phyloP scores from a whole-genome alignment of 1,140 invertebrate genomes.

The Harpegnathos saltator region DNA sequence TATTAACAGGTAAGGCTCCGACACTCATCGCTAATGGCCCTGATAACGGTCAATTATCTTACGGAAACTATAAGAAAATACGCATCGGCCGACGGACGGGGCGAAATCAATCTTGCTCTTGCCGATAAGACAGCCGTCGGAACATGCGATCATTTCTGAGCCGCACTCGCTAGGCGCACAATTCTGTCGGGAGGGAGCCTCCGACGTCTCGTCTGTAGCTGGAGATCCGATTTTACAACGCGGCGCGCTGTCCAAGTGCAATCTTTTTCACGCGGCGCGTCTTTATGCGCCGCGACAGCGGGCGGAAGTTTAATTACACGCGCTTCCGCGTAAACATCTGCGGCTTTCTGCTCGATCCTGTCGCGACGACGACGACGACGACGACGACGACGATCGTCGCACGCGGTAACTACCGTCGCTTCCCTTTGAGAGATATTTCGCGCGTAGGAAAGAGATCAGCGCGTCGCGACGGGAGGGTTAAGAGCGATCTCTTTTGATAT shows the following conservation, averaged over 20 bases:
- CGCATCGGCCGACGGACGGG: too few relatives aligned
- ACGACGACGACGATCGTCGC: conserved; percentile 10
- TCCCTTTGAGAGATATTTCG: conserved; percentile 41
- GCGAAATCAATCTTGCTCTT: too few relatives aligned
- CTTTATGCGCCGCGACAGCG: conserved; percentile 1
- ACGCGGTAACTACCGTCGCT: conserved; percentile 18
- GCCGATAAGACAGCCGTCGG: too few relatives aligned
- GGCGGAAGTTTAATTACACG: conserved; percentile 44
- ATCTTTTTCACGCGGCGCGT: not conserved
- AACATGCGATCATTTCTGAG: too few relatives aligned
- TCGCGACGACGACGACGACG: not conserved
- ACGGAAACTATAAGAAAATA: too few relatives aligned
- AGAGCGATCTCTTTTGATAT: conserved; percentile 41
- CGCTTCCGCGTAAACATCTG: conserved; percentile 16
- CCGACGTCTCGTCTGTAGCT: too few relatives aligned
- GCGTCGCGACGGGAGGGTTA: too few relatives aligned
- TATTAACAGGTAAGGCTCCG: too few relatives aligned
- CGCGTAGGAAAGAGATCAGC: conserved; percentile 10
- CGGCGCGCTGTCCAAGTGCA: not conserved
- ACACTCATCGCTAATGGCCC: too few relatives aligned
- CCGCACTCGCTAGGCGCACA: not conserved
- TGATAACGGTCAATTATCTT: too few relatives aligned
- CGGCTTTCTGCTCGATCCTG: not conserved
- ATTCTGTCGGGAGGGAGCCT: too few relatives aligned
- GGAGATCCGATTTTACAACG: conserved; percentile 7